A percentile compares a stretch with the other conserved stretches of the same genome.
Conservation (phyloP, 2,888 invertebrate species). For the Archips crataeganus region DNA sequence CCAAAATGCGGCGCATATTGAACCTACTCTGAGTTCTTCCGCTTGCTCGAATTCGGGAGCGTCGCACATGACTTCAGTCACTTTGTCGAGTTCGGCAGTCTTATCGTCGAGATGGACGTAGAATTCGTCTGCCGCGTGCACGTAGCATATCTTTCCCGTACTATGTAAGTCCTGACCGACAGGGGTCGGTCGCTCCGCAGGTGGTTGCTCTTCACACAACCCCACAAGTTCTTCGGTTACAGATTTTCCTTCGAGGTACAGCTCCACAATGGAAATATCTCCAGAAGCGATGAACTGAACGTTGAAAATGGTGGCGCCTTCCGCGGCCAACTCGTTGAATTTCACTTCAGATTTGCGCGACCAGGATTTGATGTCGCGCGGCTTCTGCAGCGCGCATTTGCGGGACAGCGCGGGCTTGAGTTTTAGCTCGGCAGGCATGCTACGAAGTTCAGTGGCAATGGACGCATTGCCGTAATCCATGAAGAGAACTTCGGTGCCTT, state of each 20-base stretch:
- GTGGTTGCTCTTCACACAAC: slow-evolving; percentile 76
- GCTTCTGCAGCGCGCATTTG: slow-evolving; percentile 87
- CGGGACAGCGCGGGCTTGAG: slow-evolving; percentile 86
- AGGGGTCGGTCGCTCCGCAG: slow-evolving; percentile 71
- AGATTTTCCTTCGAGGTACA: slow-evolving; percentile 87
- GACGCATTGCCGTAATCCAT: slow-evolving; percentile 90
- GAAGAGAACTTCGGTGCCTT: slow-evolving; percentile 87
- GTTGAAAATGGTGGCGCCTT: slow-evolving; percentile 89
- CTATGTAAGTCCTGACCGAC: slow-evolving; percentile 74
- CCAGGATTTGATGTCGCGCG: slow-evolving; percentile 87
- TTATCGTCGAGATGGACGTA: slow-evolving; percentile 89
- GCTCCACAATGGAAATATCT: slow-evolving; percentile 88
- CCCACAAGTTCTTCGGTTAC: slow-evolving; percentile 87
- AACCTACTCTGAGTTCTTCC: slow-evolving; percentile 85
- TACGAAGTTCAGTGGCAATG: slow-evolving; percentile 84
- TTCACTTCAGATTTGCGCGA: slow-evolving; percentile 87
- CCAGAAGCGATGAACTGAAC: slow-evolving; percentile 88
- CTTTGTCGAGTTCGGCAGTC: slow-evolving; percentile 84
- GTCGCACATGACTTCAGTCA: slow-evolving; percentile 85
- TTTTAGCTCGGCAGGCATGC: slow-evolving; percentile 87
- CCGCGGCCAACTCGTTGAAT: slow-evolving; percentile 89
- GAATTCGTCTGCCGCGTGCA: slow-evolving; percentile 89
- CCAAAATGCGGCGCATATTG: slow-evolving; percentile 88
- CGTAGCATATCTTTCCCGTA: slow-evolving; percentile 88
- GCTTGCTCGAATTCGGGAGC: slow-evolving; percentile 81